Base-by-base conservation (phyloP, 2,113 vertebrate genomes). In the Collichthys lucidus region DNA sequence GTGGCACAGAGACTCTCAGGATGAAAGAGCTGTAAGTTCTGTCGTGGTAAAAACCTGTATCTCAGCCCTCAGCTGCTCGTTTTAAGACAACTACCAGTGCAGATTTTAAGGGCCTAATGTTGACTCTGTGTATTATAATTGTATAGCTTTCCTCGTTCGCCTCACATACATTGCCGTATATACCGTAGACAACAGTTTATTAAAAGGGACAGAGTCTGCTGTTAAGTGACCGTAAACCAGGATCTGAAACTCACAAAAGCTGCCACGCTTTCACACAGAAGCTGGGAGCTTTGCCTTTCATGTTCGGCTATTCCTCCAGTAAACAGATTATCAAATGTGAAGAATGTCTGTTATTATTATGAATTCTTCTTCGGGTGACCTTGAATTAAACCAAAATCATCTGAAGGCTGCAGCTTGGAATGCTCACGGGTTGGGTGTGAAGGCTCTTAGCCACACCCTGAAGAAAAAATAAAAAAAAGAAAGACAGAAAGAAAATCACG, bases 1-100 rank as follows among this genome's bases (percentile, higher is more conserved):
- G 86, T 83, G 83, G 86, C 83, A 76, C 31, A 80, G 74, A 88
- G 83, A 82, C 62, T n/a, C 81, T 83, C 77, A 64, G 81, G 85
- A 85, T 91, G 80, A 90, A 91, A 88, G 73, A 66, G 67, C 79
- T 52, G 62, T 68, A 42, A 53, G 68, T 84, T 85, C 66, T 76
- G 56, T 70, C n/a, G 12, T 17, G 16, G 60, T 74, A 74, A 76
- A 84, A 84, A 87, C 72, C 85, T 83, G 83, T 6, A 84, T 88
- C 55, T 22, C n/a, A 74, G 74, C 72, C 47, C 62, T 56, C 40
- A 53, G 53, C 57, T 24, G 60, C 67, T 76, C 66, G 73, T 89
- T 88, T 89, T 52, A 76, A 75, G 22, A 74, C 50, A 52, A 47
- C 26, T 55, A 31, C 11, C 42, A 53, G 26, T 52, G 52, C 5